phyloP scores from a whole-genome alignment of 2,797 vertebrate genomes.

The Pantherophis vulpinus region DNA sequence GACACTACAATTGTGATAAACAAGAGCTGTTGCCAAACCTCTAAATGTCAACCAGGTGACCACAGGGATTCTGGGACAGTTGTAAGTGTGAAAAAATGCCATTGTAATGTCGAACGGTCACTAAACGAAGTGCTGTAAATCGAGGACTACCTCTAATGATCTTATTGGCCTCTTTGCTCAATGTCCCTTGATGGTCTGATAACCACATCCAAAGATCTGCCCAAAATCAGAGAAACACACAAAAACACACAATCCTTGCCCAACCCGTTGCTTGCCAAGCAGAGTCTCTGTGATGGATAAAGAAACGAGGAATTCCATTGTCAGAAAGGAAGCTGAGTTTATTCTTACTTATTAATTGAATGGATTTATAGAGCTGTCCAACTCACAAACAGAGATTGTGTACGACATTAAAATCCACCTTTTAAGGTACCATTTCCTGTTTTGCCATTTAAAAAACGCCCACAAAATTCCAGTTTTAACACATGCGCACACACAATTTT shows the following conservation, averaged over 20 bases:
- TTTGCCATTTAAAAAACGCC: no score
- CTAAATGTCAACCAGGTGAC: neutral
- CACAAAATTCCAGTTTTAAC: no score
- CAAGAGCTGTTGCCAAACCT: no score
- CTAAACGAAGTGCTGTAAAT: no score
- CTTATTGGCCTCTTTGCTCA: neutral
- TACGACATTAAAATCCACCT: no score
- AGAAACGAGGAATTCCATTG: neutral
- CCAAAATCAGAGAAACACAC: neutral
- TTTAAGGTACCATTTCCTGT: no score
- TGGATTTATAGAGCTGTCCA: no score
- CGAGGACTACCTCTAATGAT: neutral
- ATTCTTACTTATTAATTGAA: no score
- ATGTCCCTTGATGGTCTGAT: neutral
- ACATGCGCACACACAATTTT: no score
- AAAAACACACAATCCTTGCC: neutral
- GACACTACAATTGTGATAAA: neutral
- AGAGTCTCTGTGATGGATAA: neutral
- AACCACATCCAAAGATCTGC: neutral
- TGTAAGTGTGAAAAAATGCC: neutral
- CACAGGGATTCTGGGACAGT: neutral
- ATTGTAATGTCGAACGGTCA: no score
- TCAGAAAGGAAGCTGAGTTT: neutral
- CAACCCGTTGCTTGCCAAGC: neutral
- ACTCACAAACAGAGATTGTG: no score